phyloP scores from a whole-genome alignment of 2,113 vertebrate genomes.

The Coregonus clupeaformis region DNA sequence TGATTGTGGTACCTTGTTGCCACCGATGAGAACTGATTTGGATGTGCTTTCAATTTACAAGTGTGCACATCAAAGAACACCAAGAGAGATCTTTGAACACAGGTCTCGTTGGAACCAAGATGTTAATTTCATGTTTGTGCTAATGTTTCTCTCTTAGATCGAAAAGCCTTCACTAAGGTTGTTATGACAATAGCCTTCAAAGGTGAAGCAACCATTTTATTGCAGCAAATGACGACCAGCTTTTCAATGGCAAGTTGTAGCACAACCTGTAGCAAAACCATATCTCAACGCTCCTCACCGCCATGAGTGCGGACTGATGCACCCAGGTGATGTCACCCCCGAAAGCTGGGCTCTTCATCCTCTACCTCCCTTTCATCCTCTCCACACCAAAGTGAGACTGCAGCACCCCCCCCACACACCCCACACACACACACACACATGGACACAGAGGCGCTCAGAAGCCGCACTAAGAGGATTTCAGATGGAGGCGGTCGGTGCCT shows the following conservation, averaged over 20 bases:
- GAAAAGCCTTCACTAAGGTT: not conserved
- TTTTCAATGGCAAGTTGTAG: no score
- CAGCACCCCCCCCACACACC: no score
- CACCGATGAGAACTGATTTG: not conserved
- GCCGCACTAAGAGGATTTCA: slow-evolving; percentile 31
- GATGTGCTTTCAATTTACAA: slow-evolving; percentile 30
- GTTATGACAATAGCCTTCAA: not conserved
- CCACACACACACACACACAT: no score
- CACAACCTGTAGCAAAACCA: no score
- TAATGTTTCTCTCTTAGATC: slow-evolving; percentile 18
- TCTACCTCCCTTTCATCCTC: not conserved
- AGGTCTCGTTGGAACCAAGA: slow-evolving; percentile 23
- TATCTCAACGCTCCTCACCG: no score
- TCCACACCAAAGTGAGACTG: not conserved
- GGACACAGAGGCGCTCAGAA: slow-evolving; percentile 18
- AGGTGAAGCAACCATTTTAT: not conserved
- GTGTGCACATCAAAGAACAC: slow-evolving; percentile 32
- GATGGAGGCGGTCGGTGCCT: not conserved
- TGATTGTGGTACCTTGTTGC: not conserved
- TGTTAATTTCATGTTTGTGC: slow-evolving; percentile 28
- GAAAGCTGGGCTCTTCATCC: not conserved
- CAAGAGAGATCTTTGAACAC: slow-evolving; percentile 24
- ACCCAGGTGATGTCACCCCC: no score
- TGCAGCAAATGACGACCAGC: not conserved
- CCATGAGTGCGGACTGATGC: no score